Evolutionary conservation across 2,113 vertebrate species (phyloP).

Genomic region (Grammomys surdaster): DNA sequence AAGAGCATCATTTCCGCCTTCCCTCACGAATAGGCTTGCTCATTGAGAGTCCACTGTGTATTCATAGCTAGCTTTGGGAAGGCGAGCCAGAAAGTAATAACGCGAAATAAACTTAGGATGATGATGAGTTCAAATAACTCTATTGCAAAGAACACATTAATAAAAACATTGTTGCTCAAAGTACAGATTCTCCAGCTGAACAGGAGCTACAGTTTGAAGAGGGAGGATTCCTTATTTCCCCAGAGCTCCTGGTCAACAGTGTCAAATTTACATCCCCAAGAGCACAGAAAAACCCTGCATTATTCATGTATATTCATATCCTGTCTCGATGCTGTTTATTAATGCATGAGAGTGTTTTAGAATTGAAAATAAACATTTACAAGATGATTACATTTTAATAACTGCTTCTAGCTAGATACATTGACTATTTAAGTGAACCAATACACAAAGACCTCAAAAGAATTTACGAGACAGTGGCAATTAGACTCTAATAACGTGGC

Average conservation of each 20-base stretch:
- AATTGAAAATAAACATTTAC: slow-evolving; percentile 77
- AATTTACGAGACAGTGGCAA: slow-evolving; percentile 84
- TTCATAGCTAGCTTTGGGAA: slow-evolving; percentile 59
- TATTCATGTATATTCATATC: slow-evolving; percentile 86
- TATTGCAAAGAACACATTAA: slow-evolving; percentile 76
- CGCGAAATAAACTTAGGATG: slow-evolving; percentile 73
- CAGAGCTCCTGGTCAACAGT: slow-evolving; percentile 76
- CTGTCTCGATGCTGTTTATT: slow-evolving; percentile 81
- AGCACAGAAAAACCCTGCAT: slow-evolving; percentile 81
- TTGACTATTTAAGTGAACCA: slow-evolving; percentile 64
- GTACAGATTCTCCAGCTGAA: slow-evolving; percentile 76
- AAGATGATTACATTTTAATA: slow-evolving; percentile 68
- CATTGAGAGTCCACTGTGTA: slow-evolving; percentile 59
- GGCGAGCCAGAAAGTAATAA: slow-evolving; percentile 71
- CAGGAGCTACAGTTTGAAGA: slow-evolving; percentile 59
- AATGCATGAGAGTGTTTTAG: slow-evolving; percentile 85
- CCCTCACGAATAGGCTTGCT: slow-evolving; percentile 37
- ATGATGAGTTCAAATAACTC: slow-evolving; percentile 64
- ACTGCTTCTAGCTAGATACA: slow-evolving; percentile 58
- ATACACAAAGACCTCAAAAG: slow-evolving; percentile 64
- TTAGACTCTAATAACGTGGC: slow-evolving; percentile 86
- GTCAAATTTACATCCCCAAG: slow-evolving; percentile 80
- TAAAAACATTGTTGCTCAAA: slow-evolving; percentile 80
- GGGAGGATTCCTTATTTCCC: slow-evolving; percentile 85
- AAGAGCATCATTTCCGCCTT: neutral